These are phyloP conservation scores for Eulacestoma nigropectus DNA, from an alignment of 2,113 vertebrate species.

Conservation along the genomic window DNA sequence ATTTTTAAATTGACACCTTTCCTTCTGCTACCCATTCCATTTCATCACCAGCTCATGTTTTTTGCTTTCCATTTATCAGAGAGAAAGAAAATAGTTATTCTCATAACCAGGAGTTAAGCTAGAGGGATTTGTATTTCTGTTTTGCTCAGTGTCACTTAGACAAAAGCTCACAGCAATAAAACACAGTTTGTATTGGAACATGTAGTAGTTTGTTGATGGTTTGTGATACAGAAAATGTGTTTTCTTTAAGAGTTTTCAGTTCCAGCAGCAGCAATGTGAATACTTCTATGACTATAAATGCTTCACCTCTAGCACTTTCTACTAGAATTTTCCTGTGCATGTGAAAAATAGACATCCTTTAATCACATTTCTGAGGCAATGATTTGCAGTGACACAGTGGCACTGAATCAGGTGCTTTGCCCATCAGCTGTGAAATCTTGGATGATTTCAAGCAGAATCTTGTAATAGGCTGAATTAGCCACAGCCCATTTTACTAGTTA, in stretches of 20 bases:
- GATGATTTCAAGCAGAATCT: neutral
- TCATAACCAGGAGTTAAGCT: neutral
- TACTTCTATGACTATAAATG: neutral
- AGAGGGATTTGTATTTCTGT: neutral
- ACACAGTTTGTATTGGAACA: neutral
- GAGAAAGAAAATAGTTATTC: conserved; percentile 6
- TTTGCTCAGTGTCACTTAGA: neutral
- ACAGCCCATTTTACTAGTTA: neutral
- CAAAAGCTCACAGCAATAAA: conserved; percentile 15
- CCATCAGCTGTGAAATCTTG: conserved; percentile 20
- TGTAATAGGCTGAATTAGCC: neutral
- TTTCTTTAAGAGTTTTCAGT: neutral
- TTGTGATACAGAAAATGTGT: neutral
- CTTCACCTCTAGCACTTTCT: neutral
- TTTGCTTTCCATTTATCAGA: neutral
- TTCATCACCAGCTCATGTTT: neutral
- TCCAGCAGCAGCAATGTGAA: neutral
- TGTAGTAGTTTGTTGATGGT: neutral
- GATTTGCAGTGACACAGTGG: neutral
- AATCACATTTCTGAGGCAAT: neutral
- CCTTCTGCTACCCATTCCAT: conserved; percentile 23
- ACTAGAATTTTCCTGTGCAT: neutral
- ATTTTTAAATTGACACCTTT: conserved; percentile 65
- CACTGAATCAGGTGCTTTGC: neutral
- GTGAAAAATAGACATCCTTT: neutral